Evolutionary conservation across 2,797 vertebrate genomes (phyloP).

Genomic region (Alauda arvensis): DNA sequence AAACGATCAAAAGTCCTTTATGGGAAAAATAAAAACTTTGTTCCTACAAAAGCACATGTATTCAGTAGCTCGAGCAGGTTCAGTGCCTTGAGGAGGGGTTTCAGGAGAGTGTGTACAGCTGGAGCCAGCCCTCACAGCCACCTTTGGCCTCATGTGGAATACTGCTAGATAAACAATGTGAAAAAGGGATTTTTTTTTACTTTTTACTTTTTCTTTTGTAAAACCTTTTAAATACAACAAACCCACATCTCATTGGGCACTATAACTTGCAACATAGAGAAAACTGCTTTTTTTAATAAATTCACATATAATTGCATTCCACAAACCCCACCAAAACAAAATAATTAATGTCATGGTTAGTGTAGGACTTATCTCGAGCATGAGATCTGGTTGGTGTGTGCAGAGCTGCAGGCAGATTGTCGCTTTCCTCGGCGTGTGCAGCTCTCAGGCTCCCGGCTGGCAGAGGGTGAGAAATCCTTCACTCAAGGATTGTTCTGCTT

Average conservation of each 20-base stretch:
- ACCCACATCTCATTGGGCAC: neutral
- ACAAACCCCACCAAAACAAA: neutral
- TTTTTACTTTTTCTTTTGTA: neutral
- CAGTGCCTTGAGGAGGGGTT: neutral
- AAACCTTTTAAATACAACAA: neutral
- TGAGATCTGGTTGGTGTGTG: neutral
- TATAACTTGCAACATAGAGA: neutral
- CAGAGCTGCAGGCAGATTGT: neutral
- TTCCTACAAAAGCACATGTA: fast-evolving
- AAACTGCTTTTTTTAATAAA: neutral
- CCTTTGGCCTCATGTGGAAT: neutral
- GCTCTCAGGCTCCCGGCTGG: neutral
- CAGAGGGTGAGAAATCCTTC: neutral
- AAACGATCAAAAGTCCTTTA: neutral
- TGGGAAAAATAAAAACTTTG: neutral
- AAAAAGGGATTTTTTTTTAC: neutral
- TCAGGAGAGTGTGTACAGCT: neutral
- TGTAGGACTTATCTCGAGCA: fast-evolving
- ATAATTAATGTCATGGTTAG: neutral
- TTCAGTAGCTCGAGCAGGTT: neutral
- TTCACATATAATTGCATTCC: neutral
- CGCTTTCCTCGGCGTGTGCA: fast-evolving
- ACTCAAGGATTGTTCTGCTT: too few species aligned
- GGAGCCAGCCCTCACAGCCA: neutral
- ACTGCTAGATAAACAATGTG: fast-evolving